Evolutionary conservation across 2,797 vertebrate genomes (phyloP).

Genomic region (Epinephelus malabaricus): DNA sequence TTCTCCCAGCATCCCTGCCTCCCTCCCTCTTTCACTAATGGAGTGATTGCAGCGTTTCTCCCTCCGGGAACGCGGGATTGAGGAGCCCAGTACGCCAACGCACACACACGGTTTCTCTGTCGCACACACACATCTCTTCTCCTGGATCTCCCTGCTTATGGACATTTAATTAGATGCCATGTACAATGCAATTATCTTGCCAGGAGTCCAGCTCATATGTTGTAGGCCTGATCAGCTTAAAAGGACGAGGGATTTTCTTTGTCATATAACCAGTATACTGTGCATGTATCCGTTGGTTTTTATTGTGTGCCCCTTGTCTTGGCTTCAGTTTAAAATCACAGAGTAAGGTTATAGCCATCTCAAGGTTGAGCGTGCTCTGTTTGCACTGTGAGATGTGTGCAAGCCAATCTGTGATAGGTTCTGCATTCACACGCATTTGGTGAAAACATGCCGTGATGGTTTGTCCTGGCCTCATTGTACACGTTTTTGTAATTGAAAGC

Average conservation of each 20-base stretch:
- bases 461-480: constrained; percentile 25
- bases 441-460: constrained; percentile 21
- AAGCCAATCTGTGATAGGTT: constrained; percentile 1
- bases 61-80: constrained; percentile 71
- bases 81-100: constrained; percentile 58
- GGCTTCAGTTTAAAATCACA: constrained; percentile 32
- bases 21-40: constrained; percentile 81
- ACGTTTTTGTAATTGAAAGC: constrained; percentile 1
- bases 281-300: constrained; percentile 27
- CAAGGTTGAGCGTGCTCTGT: constrained; percentile 20
- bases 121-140: constrained; percentile 51
- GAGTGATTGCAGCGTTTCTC: constrained; percentile 86
- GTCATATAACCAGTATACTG: constrained; percentile 48
- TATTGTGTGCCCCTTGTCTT: constrained; percentile 24
- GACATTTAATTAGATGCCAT: constrained; percentile 87
- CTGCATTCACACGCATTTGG: constrained; percentile 16
- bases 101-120: constrained; percentile 29
- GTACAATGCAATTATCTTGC: constrained; percentile 84
- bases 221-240: constrained; percentile 69
- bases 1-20: constrained; percentile 55
- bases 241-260: constrained; percentile 62
- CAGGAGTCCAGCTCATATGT: constrained; percentile 75
- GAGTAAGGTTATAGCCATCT: constrained; percentile 22
- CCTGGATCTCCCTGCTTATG: constrained; percentile 77
- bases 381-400: constrained; percentile 33